phyloP scores from a whole-genome alignment of 2,113 vertebrate genomes.

The Pavo muticus region DNA sequence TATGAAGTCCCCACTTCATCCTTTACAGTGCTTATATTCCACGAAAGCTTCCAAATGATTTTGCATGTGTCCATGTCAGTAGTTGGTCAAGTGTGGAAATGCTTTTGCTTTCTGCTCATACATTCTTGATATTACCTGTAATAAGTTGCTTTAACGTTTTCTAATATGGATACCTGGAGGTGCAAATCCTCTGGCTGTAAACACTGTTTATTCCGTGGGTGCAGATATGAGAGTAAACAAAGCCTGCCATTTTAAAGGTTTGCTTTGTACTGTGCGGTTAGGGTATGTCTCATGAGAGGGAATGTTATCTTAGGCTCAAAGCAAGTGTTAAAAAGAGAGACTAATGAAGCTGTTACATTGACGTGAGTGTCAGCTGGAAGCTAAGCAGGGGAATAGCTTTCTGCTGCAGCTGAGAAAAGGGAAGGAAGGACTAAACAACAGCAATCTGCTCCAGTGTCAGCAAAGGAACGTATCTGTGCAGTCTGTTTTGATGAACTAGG shows the following conservation, averaged over 20 bases:
- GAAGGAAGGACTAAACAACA: neutral
- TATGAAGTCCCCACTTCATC: neutral
- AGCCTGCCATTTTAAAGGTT: constrained; percentile 14
- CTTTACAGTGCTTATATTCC: neutral
- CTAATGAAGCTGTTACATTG: constrained; percentile 60
- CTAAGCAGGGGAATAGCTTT: constrained; percentile 41
- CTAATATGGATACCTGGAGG: neutral
- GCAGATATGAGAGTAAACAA: neutral
- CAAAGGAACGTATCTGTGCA: neutral
- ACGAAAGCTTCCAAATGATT: neutral
- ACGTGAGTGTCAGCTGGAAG: constrained; percentile 36
- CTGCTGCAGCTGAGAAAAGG: constrained; percentile 1
- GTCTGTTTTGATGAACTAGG: neutral
- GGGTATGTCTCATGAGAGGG: neutral
- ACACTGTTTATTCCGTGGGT: neutral
- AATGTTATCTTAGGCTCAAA: constrained; percentile 9
- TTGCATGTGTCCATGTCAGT: neutral
- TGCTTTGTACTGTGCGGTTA: neutral
- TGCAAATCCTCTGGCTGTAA: neutral
- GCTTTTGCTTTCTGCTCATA: neutral
- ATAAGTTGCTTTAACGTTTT: neutral
- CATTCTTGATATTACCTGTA: neutral
- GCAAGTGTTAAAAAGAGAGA: constrained; percentile 33
- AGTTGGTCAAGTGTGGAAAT: neutral
- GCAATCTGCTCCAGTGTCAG: neutral